These are phyloP conservation scores for Enteromius afrohamiltoni DNA, from an alignment of 2,797 vertebrate genomes.

Conservation along the genomic window DNA sequence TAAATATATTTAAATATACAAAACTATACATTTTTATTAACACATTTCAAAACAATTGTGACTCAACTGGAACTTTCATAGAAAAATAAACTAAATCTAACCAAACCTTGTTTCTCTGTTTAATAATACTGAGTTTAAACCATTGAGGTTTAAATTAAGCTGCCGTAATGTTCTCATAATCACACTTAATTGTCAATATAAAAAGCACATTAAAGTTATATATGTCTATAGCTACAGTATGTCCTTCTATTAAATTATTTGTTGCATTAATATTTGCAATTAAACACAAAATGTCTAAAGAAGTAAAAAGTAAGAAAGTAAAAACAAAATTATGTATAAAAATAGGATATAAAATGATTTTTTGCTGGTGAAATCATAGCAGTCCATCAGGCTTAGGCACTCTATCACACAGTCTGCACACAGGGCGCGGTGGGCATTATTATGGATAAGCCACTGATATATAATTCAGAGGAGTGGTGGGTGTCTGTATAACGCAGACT, in stretches of 20 bases:
- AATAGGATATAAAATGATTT: neutral
- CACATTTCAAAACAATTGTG: neutral
- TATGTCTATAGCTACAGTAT: neutral
- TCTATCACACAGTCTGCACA: conserved; percentile 34
- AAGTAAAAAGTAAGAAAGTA: neutral
- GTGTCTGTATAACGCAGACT: conserved; percentile 59
- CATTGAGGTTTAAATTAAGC: neutral
- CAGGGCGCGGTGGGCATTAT: conserved; percentile 59
- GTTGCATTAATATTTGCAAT: neutral
- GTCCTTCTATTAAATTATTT: neutral
- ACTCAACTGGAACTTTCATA: neutral
- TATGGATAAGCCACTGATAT: conserved; percentile 69
- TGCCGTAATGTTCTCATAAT: neutral
- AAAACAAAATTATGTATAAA: neutral
- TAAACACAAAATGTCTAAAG: neutral
- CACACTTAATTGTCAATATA: neutral
- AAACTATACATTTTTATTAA: neutral
- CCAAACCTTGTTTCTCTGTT: neutral
- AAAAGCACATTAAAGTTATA: neutral
- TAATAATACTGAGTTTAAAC: neutral
- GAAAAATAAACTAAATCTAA: neutral
- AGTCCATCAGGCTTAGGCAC: conserved; percentile 10
- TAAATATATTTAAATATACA: conserved; percentile 1
- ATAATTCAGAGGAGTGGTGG: conserved; percentile 70
- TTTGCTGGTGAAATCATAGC: neutral